Evolutionary conservation across 2,113 vertebrate genomes (phyloP).

Genomic region (Orthonyx spaldingii): DNA sequence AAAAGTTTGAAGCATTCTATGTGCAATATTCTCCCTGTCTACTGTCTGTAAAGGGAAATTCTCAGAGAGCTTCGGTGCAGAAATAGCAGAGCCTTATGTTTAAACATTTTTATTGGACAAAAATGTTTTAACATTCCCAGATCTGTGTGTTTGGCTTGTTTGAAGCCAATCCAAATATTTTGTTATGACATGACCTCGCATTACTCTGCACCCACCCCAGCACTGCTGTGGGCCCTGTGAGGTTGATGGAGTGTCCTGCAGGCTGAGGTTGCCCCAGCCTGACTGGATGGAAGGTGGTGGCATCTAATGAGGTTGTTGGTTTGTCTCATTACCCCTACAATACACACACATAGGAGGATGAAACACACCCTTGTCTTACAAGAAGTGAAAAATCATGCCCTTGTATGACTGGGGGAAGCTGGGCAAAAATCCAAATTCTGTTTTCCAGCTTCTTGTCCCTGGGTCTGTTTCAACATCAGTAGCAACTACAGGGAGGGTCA

Average conservation of each 20-base stretch:
- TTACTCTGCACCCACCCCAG: neutral
- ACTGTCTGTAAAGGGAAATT: neutral
- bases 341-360: rapidly evolving
- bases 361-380: neutral
- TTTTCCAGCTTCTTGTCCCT: neutral
- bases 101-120: constrained; percentile 3
- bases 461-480: neutral
- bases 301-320: rapidly evolving
- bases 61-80: neutral
- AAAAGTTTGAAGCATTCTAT: neutral
- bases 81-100: neutral
- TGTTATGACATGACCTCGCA: neutral
- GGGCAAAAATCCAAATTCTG: neutral
- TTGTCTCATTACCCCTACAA: neutral
- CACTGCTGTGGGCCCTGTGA: neutral
- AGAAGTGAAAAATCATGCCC: neutral
- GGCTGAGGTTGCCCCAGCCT: neutral
- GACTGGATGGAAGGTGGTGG: neutral
- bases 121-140: neutral
- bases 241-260: neutral
- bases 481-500: neutral
- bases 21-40: neutral
- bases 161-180: neutral
- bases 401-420: neutral
- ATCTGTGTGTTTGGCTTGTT: neutral